phyloP scores from a whole-genome alignment of 2,113 vertebrate species.

The Macheiramphus alcinus region DNA sequence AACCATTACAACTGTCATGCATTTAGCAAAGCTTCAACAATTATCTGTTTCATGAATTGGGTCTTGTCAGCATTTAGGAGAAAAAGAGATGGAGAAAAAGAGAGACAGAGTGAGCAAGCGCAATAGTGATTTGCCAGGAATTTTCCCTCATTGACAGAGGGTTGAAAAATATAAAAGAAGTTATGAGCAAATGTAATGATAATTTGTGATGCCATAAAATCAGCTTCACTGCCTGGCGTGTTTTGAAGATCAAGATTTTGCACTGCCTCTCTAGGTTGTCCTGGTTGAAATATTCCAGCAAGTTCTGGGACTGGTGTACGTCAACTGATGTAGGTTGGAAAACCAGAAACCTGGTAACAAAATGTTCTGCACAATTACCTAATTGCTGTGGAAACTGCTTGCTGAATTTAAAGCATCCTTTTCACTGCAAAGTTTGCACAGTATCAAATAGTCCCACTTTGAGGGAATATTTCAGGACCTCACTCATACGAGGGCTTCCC shows the following conservation, averaged over 20 bases:
- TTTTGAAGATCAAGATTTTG: neutral
- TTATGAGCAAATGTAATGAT: neutral
- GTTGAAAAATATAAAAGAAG: neutral
- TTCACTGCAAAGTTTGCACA: neutral
- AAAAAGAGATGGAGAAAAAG: neutral
- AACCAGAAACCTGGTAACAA: neutral
- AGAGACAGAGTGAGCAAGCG: neutral
- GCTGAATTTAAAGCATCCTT: neutral
- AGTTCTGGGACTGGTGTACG: neutral
- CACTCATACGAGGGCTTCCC: neutral
- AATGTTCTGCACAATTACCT: neutral
- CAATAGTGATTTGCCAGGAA: neutral
- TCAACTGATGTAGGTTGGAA: neutral
- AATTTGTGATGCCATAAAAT: neutral
- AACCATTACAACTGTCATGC: constrained; percentile 17
- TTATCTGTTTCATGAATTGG: neutral
- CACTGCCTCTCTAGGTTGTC: neutral
- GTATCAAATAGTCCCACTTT: neutral
- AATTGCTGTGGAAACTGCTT: neutral
- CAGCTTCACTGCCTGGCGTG: neutral
- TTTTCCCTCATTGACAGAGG: neutral
- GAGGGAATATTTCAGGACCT: neutral
- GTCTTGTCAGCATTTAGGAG: constrained; percentile 7
- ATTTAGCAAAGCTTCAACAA: constrained; percentile 3
- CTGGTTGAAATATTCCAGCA: neutral